These are phyloP conservation scores for Teleogryllus occipitalis DNA, from an alignment of 1,140 invertebrate species.

Conservation along the genomic window DNA sequence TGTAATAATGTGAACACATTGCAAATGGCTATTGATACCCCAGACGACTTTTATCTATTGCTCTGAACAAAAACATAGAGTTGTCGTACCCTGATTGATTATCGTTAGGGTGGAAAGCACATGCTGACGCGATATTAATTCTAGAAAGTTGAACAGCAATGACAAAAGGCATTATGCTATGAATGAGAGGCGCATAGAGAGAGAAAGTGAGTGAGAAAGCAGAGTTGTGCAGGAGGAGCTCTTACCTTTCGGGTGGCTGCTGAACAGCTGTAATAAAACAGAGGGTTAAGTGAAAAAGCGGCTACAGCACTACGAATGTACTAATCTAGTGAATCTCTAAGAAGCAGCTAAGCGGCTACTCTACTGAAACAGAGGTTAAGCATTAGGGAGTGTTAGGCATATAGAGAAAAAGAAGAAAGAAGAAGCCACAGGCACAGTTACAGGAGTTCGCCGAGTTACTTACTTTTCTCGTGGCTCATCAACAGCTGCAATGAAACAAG, in stretches of 20 bases:
- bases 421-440: neutral
- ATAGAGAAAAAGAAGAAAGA: neutral
- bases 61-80: too few species aligned
- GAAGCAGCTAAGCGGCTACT: neutral
- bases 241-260: constrained; percentile 77
- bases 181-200: too few species aligned
- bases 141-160: too few species aligned
- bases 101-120: too few species aligned
- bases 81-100: too few species aligned
- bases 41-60: too few species aligned
- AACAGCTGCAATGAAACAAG: constrained; percentile 55
- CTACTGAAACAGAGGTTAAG: neutral
- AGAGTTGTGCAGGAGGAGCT: constrained; percentile 24
- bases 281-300: neutral
- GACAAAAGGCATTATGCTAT: too few species aligned
- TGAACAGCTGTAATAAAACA: constrained; percentile 60
- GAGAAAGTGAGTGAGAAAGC: too few species aligned
- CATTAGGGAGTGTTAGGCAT: neutral
- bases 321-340: neutral
- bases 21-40: too few species aligned
- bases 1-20: too few species aligned
- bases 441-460: constrained; percentile 36
- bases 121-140: too few species aligned
- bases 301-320: neutral
- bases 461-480: constrained; percentile 78